Base-by-base conservation (phyloP, 1,140 invertebrate genomes). In the Cheumatopsyche charites region DNA sequence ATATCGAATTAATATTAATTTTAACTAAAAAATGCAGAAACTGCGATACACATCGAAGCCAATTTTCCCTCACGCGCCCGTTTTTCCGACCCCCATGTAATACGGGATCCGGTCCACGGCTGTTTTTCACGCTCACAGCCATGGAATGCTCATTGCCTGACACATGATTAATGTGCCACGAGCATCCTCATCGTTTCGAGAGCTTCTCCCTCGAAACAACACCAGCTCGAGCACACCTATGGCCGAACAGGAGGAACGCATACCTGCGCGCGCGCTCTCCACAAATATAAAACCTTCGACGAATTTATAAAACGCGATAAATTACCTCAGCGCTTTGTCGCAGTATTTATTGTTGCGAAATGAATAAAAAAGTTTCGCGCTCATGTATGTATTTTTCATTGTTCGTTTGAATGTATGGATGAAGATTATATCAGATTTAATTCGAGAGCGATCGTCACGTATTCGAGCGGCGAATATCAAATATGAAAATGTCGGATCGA, bases 221-320 rank as follows among this genome's bases (percentile, higher is more conserved):
- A n/a, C n/a, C n/a, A n/a, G 5, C 15, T 58, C 4, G 43, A n/a
- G 43, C 43, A 47, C 43, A 58, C 55, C 19, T 36, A 3, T 36
- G 55, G 17, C 26, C 11, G 25, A 29, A 36, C 67, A 45, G 67
- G 41, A 62, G 52, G 67, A 62, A 13, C 26, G 55, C 52, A 70
- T 70, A 70, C 67, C 67, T 70, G 69, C 61, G 69, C 67, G 67
- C 67, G 67, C 61, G 61, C 69, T n/a, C n/a, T n/a, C n/a, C 62
- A 71, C 69, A 13, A 21, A 49, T 71, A 29, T 58, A 61, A 63
- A 71, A 63, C 61, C 69, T 62, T 55, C 47, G 43, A 55, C 61
- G 29, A 71, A 71, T 71, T 71, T 71, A 71, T 71, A 71, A 71
- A 52, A 71, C 29, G 69, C 63, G 63, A 71, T 71, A 71, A 71